Evolutionary conservation across 2,113 vertebrate genomes (phyloP).

Genomic region (Antennarius striatus): DNA sequence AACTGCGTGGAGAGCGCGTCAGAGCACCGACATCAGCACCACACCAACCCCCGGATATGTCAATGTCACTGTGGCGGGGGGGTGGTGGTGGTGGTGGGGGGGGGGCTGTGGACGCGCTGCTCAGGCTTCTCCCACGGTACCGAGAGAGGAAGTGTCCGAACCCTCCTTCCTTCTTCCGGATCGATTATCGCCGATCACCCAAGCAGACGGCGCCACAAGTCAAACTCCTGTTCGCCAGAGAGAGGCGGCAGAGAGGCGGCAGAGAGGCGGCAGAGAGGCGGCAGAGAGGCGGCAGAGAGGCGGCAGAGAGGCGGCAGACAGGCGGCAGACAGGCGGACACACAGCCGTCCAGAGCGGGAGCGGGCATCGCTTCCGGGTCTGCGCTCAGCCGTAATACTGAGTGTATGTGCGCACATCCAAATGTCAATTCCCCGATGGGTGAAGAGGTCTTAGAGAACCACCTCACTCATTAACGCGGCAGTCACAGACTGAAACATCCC

Average conservation of each 20-base stretch:
- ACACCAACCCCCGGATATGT: background rate
- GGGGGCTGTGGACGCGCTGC: constrained; percentile 25
- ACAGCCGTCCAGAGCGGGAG: background rate
- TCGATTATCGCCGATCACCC: no score
- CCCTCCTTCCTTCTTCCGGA: background rate
- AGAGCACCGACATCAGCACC: background rate
- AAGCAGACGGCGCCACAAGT: background rate
- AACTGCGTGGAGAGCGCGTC: background rate
- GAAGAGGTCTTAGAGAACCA: no score
- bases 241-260: constrained; percentile 53
- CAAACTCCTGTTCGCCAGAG: constrained; percentile 29
- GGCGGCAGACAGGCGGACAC: constrained; percentile 46
- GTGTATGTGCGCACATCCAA: background rate
- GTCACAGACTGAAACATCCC: no score
- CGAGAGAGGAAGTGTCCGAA: background rate
- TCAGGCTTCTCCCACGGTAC: background rate
- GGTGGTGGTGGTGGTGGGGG: constrained; percentile 40
- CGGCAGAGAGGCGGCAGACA: constrained; percentile 50
- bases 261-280: constrained; percentile 53
- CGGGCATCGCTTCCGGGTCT: constrained; percentile 62
- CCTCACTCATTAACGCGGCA: no score
- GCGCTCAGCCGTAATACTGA: constrained; percentile 51
- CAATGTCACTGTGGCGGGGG: constrained; percentile 56
- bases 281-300: constrained; percentile 54
- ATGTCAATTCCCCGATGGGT: no score